A percentile compares a stretch with the other conserved stretches of the same genome.
Conservation (phyloP, 2,113 vertebrate species). For the Malaclemys terrapin region DNA sequence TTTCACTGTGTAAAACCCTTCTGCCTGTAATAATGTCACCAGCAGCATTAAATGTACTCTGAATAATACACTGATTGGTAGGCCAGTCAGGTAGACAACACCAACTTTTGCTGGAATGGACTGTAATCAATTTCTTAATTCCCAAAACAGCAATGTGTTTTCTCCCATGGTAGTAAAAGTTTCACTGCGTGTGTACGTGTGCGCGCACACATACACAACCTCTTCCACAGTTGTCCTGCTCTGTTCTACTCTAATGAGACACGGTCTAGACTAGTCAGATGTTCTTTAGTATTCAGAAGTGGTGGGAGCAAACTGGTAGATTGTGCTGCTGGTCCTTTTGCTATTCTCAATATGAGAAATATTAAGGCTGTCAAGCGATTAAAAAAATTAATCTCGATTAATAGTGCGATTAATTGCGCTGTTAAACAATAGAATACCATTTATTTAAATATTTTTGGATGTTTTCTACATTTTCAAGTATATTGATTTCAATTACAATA, state of each 20-base stretch:
- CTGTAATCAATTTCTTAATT: neutral
- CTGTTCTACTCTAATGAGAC: neutral
- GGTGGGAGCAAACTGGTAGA: neutral
- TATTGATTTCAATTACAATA: too few species aligned
- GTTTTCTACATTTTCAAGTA: too few species aligned
- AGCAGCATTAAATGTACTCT: neutral
- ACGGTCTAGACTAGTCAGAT: neutral
- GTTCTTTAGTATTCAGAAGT: neutral
- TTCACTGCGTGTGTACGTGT: neutral
- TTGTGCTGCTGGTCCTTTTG: neutral
- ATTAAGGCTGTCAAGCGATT: too few species aligned
- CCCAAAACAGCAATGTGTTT: fast-evolving
- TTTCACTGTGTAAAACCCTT: neutral
- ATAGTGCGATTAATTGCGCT: too few species aligned
- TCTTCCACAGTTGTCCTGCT: neutral
- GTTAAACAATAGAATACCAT: too few species aligned
- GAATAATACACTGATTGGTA: neutral
- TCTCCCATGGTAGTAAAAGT: fast-evolving
- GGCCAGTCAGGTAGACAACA: neutral
- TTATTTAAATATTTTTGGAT: too few species aligned
- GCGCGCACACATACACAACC: too few species aligned
- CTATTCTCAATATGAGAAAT: fast-evolving
- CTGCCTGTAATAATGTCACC: constrained; percentile 10
- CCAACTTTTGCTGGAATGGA: neutral
- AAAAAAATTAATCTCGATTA: too few species aligned